Evolutionary conservation across 2,888 invertebrate genomes (phyloP), one percentile per base, ranked within the genome.

Genomic region (Sycophila texana): DNA sequence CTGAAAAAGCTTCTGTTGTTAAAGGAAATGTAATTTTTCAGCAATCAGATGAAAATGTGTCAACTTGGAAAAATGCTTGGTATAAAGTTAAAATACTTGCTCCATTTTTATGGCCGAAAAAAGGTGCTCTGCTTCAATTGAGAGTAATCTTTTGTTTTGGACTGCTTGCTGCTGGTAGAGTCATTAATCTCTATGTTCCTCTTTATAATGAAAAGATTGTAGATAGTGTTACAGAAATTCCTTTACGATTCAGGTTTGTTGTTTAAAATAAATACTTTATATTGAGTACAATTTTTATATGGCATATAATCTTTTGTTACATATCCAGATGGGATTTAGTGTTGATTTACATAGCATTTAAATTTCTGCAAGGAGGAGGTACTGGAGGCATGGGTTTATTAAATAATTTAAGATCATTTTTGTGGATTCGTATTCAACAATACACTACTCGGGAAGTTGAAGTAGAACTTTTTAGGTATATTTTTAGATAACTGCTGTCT

Each of bases 401-500:
- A 67, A 98, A 98, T 91, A 99, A 98, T 90, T 86, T 98, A 14
- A 93, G 99, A 60, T 95, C 96, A 0, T 97, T 97, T 88, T 91
- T 99, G 1, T 99, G 99, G 99, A 98, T 99, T 85, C 93, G 94
- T 86, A 96, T 99, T 65, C 97, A 98, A 86, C 99, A 99, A 90
- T 99, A 96, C 88, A 98, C 98, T 1, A 98, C 98, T 10, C 93
- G 98, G 82, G 97, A 98, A 91, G 94, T 98, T 75, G 96, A 98
- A 92, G 94, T 95, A 85, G 89, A 90, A 82, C 83, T 89, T 47
- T 89, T 88, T 67, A 87, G 84, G 87, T 26, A 77, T 73, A 57
- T 18, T 53, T 63, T 77, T 74, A 58, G 75, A 7, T 39, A n/a
- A 0, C 12, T 10, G 47, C 3, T 66, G 66, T 18, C 55, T 4